Base-by-base conservation (phyloP, 2,888 invertebrate species). In the Zaprionus lineosus region DNA sequence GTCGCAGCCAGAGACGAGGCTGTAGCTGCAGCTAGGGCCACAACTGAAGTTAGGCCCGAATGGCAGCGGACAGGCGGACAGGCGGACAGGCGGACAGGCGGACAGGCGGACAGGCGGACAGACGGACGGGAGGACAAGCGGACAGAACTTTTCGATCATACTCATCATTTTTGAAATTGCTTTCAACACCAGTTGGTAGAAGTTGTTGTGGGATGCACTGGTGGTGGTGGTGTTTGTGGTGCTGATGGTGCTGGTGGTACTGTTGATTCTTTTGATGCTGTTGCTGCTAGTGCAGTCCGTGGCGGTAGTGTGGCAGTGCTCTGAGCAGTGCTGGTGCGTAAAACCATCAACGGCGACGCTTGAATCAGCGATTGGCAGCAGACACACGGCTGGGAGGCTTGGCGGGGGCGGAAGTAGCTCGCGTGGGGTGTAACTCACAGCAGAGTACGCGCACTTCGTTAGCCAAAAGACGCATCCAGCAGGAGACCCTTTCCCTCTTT, bases 101-200 rank as follows among this genome's bases (percentile, higher is more conserved):
- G n/a, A n/a, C n/a, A n/a, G n/a, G n/a, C n/a, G n/a, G n/a, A n/a
- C n/a, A n/a, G n/a, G n/a, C n/a, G n/a, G n/a, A n/a, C n/a, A n/a
- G n/a, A n/a, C n/a, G n/a, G n/a, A n/a, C n/a, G n/a, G n/a, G n/a
- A n/a, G 21, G 19, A 31, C 9, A 14, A 28, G 11, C 44, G 36
- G 52, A 61, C 48, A 48, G 39, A 73, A 70, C 71, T 73, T 78
- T 78, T 87, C 84, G 86, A 86, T 87, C 87, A 87, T 87, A 86
- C 87, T 86, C 87, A 88, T 88, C 88, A 88, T 88, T 87, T 87
- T 87, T 87, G 81, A 87, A 88, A 88, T 88, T 87, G 87, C 88
- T 88, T 88, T 88, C 87, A 88, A 88, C 87, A 88, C 87, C 88
- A 88, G 84, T 78, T 77, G 75, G 70, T n/a, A n/a, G n/a, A n/a